phyloP scores from a whole-genome alignment of 1,140 invertebrate genomes.

The Platorchestia sp. region DNA sequence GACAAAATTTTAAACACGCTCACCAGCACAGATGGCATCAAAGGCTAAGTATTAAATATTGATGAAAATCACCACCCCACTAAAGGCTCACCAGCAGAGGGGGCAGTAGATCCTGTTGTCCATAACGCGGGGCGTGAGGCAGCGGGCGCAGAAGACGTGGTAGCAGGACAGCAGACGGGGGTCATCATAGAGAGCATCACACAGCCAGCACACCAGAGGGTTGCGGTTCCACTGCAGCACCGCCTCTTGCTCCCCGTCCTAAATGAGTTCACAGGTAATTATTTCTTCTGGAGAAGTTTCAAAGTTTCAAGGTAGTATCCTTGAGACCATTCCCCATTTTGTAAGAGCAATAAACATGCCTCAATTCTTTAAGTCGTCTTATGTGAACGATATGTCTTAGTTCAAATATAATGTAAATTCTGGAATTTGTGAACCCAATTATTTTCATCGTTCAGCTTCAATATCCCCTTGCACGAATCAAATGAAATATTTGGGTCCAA shows the following conservation, averaged over 20 bases:
- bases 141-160: slow-evolving; percentile 80
- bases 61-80: too few relatives aligned
- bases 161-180: slow-evolving; percentile 79
- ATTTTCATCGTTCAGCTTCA: not conserved
- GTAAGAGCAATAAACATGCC: too few relatives aligned
- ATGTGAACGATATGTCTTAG: too few relatives aligned
- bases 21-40: too few relatives aligned
- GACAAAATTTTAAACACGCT: too few relatives aligned
- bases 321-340: too few relatives aligned
- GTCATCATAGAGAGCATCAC: slow-evolving; percentile 79
- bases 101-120: slow-evolving; percentile 78
- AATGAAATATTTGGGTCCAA: not conserved
- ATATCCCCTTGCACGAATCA: not conserved
- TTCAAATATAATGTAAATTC: not conserved
- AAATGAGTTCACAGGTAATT: slow-evolving; percentile 4
- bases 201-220: slow-evolving; percentile 78
- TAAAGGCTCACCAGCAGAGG: slow-evolving; percentile 76
- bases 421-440: not conserved
- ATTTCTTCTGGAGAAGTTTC: too few relatives aligned
- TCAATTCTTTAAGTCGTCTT: too few relatives aligned
- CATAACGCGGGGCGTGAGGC: slow-evolving; percentile 76
- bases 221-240: slow-evolving; percentile 71
- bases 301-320: too few relatives aligned
- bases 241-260: slow-evolving; percentile 60
- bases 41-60: too few relatives aligned